Conservation (phyloP, 2,888 invertebrate genomes). For the Pardosa pseudoannulata region DNA sequence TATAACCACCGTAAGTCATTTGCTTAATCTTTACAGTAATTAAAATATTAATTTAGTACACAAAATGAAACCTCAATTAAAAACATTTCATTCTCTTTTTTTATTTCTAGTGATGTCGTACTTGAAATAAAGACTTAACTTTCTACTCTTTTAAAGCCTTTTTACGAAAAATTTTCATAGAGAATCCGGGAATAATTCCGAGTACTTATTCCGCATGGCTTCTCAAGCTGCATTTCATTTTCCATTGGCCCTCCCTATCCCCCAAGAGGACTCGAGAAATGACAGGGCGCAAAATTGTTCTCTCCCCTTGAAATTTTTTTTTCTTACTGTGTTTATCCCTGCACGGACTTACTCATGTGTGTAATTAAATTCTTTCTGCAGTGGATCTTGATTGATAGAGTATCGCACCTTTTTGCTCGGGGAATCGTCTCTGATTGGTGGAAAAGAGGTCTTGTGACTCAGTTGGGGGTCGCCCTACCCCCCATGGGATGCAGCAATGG, state of each 20-base stretch:
- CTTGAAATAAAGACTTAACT: neutral
- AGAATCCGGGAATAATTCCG: neutral
- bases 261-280: conserved; percentile 43
- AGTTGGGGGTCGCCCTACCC: conserved; percentile 43
- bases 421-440: conserved; percentile 51
- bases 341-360: conserved; percentile 73
- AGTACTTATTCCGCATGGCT: conserved; percentile 15
- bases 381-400: conserved; percentile 65
- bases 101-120: too few species aligned
- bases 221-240: conserved; percentile 3
- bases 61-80: too few species aligned
- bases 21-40: too few species aligned
- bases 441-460: conserved; percentile 54
- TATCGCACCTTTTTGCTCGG: conserved; percentile 35
- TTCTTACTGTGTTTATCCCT: neutral
- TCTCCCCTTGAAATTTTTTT: conserved; percentile 18
- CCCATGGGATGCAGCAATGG: conserved; percentile 58
- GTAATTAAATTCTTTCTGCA: conserved; percentile 74
- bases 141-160: neutral
- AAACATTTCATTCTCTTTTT: too few species aligned
- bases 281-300: conserved; percentile 45
- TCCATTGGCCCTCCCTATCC: neutral
- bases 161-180: neutral
- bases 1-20: too few species aligned
- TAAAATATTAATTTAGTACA: too few species aligned